Percentiles rank a stretch among this genome's conserved stretches.
Conservation (phyloP, 2,888 invertebrate species). For the Icerya purchasi region DNA sequence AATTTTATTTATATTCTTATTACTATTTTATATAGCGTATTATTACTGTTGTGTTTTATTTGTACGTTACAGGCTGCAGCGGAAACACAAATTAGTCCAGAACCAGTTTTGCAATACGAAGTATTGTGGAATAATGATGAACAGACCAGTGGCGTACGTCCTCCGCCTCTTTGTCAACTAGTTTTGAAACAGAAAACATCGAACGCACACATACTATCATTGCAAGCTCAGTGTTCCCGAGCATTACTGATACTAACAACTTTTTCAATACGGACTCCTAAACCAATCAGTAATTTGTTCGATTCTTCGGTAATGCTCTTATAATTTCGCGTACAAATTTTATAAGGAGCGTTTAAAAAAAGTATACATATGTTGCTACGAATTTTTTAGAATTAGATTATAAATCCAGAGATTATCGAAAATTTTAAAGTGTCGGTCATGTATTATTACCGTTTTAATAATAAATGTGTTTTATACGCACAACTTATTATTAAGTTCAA, state of each 20-base stretch:
- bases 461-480: too few relatives aligned
- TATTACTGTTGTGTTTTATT: too few relatives aligned
- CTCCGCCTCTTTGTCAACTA: slow-evolving; percentile 41
- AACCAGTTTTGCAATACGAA: slow-evolving; percentile 21
- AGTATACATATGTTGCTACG: too few relatives aligned
- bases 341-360: too few relatives aligned
- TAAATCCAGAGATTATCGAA: too few relatives aligned
- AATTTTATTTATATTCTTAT: too few relatives aligned
- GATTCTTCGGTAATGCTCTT: slow-evolving; percentile 49
- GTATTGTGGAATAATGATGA: slow-evolving; percentile 25
- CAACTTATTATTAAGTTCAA: too few relatives aligned
- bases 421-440: too few relatives aligned
- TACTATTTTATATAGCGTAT: too few relatives aligned
- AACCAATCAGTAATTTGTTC: slow-evolving; percentile 51
- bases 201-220: slow-evolving; percentile 49
- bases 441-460: too few relatives aligned
- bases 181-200: slow-evolving; percentile 54
- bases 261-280: slow-evolving; percentile 50
- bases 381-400: too few relatives aligned
- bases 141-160: slow-evolving; percentile 6
- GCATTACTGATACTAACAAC: slow-evolving; percentile 56
- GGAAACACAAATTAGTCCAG: slow-evolving; percentile 26
- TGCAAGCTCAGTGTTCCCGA: slow-evolving; percentile 58
- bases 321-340: too few relatives aligned
- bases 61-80: slow-evolving; percentile 22